A percentile compares a stretch with the other conserved stretches of the same genome.
Conservation (phyloP, 2,797 vertebrate species). For the Neosilurus hyrtlii region DNA sequence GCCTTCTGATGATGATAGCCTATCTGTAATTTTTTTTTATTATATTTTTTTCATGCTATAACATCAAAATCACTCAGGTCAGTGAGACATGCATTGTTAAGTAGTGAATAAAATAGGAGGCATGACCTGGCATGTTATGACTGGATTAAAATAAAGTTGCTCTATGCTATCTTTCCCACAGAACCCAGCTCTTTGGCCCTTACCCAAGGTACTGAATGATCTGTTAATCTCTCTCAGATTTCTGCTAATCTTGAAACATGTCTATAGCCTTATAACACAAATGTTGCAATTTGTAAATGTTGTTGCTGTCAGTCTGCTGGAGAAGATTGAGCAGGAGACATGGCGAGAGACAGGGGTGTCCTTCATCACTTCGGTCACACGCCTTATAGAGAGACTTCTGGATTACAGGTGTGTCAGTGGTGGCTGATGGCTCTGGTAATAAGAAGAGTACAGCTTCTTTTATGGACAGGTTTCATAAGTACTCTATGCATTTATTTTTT, state of each 20-base stretch:
- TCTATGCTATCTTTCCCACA: conserved; percentile 60
- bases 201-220: conserved; percentile 88
- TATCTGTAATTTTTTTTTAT: background rate
- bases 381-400: conserved; percentile 93
- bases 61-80: background rate
- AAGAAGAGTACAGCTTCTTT: background rate
- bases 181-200: conserved; percentile 93
- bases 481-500: background rate
- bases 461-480: background rate
- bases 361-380: conserved; percentile 94
- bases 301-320: conserved; percentile 78
- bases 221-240: background rate
- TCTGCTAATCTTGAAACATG: background rate
- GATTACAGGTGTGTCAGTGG: conserved; percentile 87
- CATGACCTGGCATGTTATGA: background rate
- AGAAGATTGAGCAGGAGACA: conserved; percentile 98
- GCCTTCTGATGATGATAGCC: background rate
- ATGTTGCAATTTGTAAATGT: background rate
- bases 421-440: background rate
- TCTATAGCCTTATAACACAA: background rate
- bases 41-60: background rate
- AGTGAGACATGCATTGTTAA: background rate
- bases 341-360: conserved; percentile 98
- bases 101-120: background rate
- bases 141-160: conserved; percentile 25